Evolutionary conservation across 2,113 vertebrate genomes (phyloP), one percentile per base, ranked within the genome.

Genomic region (Pseudorectes ferrugineus): DNA sequence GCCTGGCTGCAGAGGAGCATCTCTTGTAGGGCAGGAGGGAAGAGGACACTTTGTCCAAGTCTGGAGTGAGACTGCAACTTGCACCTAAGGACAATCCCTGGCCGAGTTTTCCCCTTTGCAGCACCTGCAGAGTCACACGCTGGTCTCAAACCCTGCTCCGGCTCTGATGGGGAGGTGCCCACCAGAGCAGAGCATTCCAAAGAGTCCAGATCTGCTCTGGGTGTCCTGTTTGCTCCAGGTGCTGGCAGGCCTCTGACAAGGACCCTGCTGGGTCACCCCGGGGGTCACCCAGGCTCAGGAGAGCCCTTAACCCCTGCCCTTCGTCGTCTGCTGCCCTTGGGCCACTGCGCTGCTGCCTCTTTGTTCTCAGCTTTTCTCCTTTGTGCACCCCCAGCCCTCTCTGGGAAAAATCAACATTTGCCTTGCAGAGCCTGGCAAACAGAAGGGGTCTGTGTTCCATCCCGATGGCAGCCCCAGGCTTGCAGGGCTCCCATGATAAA

Each of bases 361-460:
- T 93, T 86, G 85, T 85, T 92, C 82, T 61, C 9, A 0, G 28
- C 48, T 93, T 76, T 25, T 57, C 78, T 80, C 61, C 79, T 89
- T 71, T 76, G 20, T 52, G 16, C n/a, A 20, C 67, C 66, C 76
- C 76, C 82, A 58, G 33, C 48, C 43, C 57, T 92, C 76, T 88
- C 92, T 96, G 95, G 96, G 94, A 96, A 97, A 96, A 95, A 94
- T 95, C 95, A 97, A 94, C 89, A 96, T 97, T 97, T 97, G 84
- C 93, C 86, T 97, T 91, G 85, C 91, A 43, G 94, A 86, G 88
- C 51, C 68, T 88, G 85, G 92, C 89, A 93, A 95, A 80, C 93
- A 95, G 88, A 78, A 85, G 71, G 71, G 75, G 67, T 95, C 93
- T 97, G 93, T 92, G 42, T 87, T 95, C 43, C 88, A 92, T 96